Evolutionary conservation across 2,797 vertebrate species (phyloP), one percentile per base, ranked within the genome.

Genomic region (Capromys pilorides): DNA sequence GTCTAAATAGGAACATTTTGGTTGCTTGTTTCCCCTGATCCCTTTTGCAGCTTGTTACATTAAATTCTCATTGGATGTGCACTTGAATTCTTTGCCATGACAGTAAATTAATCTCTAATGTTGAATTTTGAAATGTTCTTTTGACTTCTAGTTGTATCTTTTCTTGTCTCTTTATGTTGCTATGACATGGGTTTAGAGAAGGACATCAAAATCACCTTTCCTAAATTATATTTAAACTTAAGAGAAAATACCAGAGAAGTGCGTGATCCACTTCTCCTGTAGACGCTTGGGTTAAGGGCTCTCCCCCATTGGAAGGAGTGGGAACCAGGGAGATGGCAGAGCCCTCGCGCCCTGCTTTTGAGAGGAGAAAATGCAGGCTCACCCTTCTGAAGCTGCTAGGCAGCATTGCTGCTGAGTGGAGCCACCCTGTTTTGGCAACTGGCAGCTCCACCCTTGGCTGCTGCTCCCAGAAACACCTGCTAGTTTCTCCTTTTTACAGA

Each of bases 1-100:
- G 67, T 91, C 95, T 96, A 94, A 94, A 95, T 94, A 89, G 0
- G 22, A 84, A 9, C 94, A 91, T 94, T 96, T 89, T 86, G 45
- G 66, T 77, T 64, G 86, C 69, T 93, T 69, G 36, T 77, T 92
- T 91, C 84, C 59, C 69, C 83, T 89, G 77, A 95, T 86, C 83
- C 57, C 28, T 62, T 84, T 91, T 51, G 57, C 64, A 67, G 57
- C 87, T 92, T 79, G 85, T 87, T 95, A 89, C 82, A 90, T 94
- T 97, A 94, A 83, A 61, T 95, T 95, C 51, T 95, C 64, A 62
- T 62, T 80, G 59, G 62, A 81, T 95, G 81, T 86, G 91, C 86
- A 85, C 83, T 86, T 94, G 73, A 87, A 45, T 75, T 77, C 85
- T 96, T 93, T 85, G 57, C 24, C 90, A 18, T 89, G 71, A 75